Conservation (phyloP, 2,797 vertebrate species). For the Phyllotis vaccarum region DNA sequence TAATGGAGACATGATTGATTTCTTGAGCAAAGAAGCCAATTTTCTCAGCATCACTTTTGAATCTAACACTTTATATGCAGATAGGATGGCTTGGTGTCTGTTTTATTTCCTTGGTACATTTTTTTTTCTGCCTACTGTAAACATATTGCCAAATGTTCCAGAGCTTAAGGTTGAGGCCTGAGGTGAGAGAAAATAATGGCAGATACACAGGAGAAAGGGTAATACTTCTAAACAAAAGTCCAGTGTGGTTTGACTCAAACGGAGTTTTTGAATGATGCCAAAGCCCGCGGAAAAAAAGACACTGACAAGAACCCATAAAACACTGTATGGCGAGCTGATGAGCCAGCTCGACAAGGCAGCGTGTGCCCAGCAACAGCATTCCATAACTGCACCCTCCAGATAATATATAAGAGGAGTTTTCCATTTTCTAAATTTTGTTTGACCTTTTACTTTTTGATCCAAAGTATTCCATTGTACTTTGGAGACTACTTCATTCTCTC, state of each 20-base stretch:
- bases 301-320: conserved; percentile 9
- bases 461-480: not conserved
- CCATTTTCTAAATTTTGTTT: conserved; percentile 2
- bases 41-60: conserved; percentile 45
- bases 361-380: not conserved
- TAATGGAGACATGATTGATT: not conserved
- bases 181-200: conserved; percentile 62
- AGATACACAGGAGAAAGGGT: conserved; percentile 11
- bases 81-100: conserved; percentile 36
- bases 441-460: not conserved
- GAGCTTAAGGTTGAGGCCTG: conserved; percentile 62
- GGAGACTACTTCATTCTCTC: conserved; percentile 5
- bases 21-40: not conserved
- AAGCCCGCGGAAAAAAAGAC: conserved; percentile 57
- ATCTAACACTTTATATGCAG: conserved; percentile 26
- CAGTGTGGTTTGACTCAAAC: conserved; percentile 73
- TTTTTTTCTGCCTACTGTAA: conserved; percentile 62
- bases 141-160: conserved; percentile 64
- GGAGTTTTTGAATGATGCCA: conserved; percentile 66
- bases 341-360: not conserved
- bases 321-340: not conserved
- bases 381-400: not conserved
- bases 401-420: not conserved
- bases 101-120: conserved; percentile 72
- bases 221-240: conserved; percentile 70